Percentiles rank a stretch among this genome's conserved stretches.
Conservation (phyloP, 1,140 invertebrate species). For the Diuraphis noxia region DNA sequence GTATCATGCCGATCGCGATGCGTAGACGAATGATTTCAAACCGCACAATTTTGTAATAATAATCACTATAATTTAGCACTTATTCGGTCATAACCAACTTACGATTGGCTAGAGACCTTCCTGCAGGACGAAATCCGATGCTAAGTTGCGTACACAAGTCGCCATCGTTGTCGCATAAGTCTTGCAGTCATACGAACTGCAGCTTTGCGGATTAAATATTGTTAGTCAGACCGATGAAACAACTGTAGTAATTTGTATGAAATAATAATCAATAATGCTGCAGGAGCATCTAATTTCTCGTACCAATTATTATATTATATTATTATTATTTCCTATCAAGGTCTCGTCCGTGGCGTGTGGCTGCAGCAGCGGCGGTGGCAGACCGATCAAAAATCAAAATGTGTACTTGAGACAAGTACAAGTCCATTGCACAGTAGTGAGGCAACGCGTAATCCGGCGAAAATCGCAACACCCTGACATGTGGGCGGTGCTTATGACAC, state of each 20-base stretch:
- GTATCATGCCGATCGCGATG: no score
- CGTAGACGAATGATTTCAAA: neutral
- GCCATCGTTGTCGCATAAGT: no score
- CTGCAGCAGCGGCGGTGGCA: neutral
- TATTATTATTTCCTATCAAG: slow-evolving; percentile 2
- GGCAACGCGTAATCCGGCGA: slow-evolving; percentile 33
- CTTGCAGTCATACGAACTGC: no score
- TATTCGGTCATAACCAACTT: neutral
- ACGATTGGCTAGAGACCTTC: neutral
- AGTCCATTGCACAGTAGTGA: slow-evolving; percentile 23
- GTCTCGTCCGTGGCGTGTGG: neutral
- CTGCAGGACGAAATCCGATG: neutral
- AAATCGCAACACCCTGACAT: slow-evolving; percentile 49
- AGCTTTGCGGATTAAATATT: no score
- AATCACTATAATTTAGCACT: neutral
- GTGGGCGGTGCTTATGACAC: slow-evolving; percentile 51
- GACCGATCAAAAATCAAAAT: neutral
- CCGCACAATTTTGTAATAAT: neutral
- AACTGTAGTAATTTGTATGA: neutral
- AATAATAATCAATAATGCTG: neutral
- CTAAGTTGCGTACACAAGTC: no score
- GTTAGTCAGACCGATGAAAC: neutral
- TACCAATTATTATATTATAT: neutral
- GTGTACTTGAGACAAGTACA: neutral
- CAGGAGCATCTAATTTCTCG: neutral